These are phyloP conservation scores for Rhinogobio ventralis DNA, from an alignment of 2,797 vertebrate species.

Conservation along the genomic window DNA sequence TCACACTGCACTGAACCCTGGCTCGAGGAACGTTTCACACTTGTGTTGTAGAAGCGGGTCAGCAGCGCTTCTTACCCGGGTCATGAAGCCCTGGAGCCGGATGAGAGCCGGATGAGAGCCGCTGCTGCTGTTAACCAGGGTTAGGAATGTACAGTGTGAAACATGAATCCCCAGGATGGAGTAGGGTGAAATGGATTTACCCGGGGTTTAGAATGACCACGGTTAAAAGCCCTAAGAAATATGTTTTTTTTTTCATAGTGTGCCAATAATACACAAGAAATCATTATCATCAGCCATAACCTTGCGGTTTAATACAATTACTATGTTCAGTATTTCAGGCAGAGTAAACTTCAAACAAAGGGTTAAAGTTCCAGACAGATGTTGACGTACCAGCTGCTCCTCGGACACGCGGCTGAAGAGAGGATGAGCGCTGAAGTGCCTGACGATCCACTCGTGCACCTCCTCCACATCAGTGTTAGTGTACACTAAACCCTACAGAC, in stretches of 20 bases:
- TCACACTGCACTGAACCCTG: no score
- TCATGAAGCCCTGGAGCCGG: no score
- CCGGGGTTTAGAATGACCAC: background rate
- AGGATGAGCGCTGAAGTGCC: constrained; percentile 88
- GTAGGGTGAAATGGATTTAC: background rate
- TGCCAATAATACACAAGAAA: background rate
- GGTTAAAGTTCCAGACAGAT: no score
- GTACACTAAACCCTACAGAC: constrained; percentile 88
- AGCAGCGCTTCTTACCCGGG: no score
- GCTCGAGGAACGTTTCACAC: no score
- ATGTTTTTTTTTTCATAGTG: background rate
- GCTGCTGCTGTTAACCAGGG: background rate
- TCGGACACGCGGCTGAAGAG: constrained; percentile 83
- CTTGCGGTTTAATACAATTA: background rate
- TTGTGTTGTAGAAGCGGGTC: no score
- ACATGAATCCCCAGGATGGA: background rate
- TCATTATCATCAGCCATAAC: background rate
- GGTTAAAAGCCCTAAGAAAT: background rate
- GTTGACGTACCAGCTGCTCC: constrained; percentile 82
- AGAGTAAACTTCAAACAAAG: background rate
- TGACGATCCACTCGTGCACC: constrained; percentile 90
- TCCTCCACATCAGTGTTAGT: constrained; percentile 92
- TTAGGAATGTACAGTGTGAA: no score
- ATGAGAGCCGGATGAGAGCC: no score
- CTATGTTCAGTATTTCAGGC: background rate